Conservation (phyloP, 2,797 vertebrate species). For the Fratercula arctica region DNA sequence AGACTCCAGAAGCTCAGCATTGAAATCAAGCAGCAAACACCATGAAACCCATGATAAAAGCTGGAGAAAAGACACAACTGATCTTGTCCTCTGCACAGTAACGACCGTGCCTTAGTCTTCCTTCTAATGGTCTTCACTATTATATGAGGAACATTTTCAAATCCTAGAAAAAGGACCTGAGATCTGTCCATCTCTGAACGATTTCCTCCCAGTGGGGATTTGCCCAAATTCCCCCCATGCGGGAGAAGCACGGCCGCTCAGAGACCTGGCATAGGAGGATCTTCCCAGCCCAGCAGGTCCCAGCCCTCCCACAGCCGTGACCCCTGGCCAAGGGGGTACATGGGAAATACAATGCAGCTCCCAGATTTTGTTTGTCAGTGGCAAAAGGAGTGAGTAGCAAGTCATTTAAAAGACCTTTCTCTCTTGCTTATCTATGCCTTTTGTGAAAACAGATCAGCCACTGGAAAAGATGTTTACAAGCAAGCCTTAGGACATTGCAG, state of each 20-base stretch:
- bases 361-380: background rate
- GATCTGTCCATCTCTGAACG: background rate
- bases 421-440: background rate
- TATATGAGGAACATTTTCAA: background rate
- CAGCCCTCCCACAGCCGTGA: background rate
- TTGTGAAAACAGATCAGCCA: background rate
- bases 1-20: background rate
- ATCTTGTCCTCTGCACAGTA: background rate
- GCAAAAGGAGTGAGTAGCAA: background rate
- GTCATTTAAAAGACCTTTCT: background rate
- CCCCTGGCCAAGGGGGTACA: accelerated
- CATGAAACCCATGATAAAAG: background rate
- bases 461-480: background rate
- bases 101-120: background rate
- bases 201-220: background rate
- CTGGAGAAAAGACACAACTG: background rate
- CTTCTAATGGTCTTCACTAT: background rate
- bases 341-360: background rate
- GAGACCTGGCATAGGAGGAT: background rate
- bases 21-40: background rate
- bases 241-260: background rate
- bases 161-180: background rate
- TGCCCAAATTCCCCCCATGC: background rate
- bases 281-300: background rate
- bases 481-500: background rate